Base-by-base conservation (phyloP, 2,113 vertebrate species). In the Pseudorectes ferrugineus region DNA sequence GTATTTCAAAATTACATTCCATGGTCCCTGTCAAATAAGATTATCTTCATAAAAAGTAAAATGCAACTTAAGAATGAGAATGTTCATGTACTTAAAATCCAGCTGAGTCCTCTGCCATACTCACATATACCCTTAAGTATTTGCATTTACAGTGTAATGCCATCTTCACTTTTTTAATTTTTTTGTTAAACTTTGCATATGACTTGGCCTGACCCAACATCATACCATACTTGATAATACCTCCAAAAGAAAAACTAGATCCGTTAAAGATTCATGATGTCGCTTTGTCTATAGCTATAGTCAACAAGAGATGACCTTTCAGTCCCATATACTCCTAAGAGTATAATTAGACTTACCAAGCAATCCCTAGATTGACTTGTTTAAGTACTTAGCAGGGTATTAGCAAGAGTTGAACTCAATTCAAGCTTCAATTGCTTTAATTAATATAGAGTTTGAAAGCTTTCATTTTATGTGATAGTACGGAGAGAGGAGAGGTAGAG, bases 371-470 rank as follows among this genome's bases (percentile, higher is more conserved):
- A 89, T 79, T 89, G 77, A 87, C 74, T 93, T 85, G 46, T 33
- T 90, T 85, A 94, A 92, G 84, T 51, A 82, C 35, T 87, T 89
- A 40, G 28, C 66, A 88, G 58, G n/a, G 67, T 88, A 93, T 75
- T 70, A 87, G 58, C 25, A 79, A 57, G 82, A 92, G 58, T 1
- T 95, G 70, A 83, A 91, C 42, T 85, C 38, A 88, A 70, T 91
- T 95, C 74, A 89, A 95, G 95, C 66, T 87, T 87, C 84, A 63
- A 48, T 59, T 93, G 43, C 52, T 92, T 89, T 92, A 93, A 94
- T 88, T 93, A 93, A 88, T 52, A 85, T 7, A 36, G 31, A 86
- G 24, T 46, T 79, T 88, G 66, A 94, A 94, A 91, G 81, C 38
- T 95, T 72, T 87, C 61, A 79, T 79, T 79, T 4, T 6, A 89